phyloP scores from a whole-genome alignment of 2,797 vertebrate species.

The Danio tinwini region DNA sequence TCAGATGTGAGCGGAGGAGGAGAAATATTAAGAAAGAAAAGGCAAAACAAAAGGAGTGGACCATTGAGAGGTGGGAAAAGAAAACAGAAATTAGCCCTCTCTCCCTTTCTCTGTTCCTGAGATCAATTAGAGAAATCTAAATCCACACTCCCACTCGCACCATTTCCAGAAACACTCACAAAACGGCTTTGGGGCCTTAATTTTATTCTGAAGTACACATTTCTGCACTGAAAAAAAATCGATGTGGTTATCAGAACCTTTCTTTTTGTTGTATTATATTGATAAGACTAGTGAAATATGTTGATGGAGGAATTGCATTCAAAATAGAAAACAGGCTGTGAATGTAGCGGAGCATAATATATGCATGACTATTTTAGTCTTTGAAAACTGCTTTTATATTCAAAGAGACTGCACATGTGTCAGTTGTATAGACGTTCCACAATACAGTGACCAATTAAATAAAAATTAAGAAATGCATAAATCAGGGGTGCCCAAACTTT shows the following conservation, averaged over 20 bases:
- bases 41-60: conserved; percentile 55
- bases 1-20: conserved; percentile 55
- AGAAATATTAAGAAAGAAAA: conserved; percentile 54
- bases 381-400: not conserved
- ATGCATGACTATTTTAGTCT: too few species aligned
- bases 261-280: conserved; percentile 42
- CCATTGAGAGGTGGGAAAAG: conserved; percentile 72
- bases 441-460: not conserved
- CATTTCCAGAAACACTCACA: conserved; percentile 58
- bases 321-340: not conserved
- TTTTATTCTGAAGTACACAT: conserved; percentile 72
- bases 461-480: too few species aligned
- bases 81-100: conserved; percentile 68
- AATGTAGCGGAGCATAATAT: too few species aligned
- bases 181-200: conserved; percentile 74
- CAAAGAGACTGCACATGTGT: not conserved
- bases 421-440: not conserved
- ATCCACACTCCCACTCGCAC: conserved; percentile 35
- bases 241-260: conserved; percentile 16
- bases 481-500: too few species aligned
- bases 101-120: conserved; percentile 61
- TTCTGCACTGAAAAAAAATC: conserved; percentile 50
- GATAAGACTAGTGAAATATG: conserved; percentile 17
- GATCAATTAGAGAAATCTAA: conserved; percentile 73
- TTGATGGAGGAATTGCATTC: not conserved